phyloP scores from a whole-genome alignment of 2,113 vertebrate species.

The Natator depressus region DNA sequence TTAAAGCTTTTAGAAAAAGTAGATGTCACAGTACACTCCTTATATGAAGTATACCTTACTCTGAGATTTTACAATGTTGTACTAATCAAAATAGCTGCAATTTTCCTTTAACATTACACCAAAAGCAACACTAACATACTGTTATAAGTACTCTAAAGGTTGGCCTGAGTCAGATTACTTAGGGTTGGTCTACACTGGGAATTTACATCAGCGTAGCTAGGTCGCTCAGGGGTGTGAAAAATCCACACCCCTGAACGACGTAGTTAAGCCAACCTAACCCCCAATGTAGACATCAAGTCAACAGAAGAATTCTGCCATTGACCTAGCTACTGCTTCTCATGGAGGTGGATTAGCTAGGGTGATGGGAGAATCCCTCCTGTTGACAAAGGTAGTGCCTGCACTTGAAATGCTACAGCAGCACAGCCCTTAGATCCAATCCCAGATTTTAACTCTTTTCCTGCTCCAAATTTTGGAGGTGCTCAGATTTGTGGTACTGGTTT shows the following conservation, averaged over 20 bases:
- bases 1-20: not conserved
- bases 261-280: not conserved
- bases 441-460: not conserved
- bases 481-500: not conserved
- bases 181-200: not conserved
- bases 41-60: not conserved
- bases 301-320: not conserved
- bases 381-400: not conserved
- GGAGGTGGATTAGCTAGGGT: not conserved
- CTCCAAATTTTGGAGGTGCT: not conserved
- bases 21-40: not conserved
- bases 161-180: not conserved
- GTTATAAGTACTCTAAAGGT: not conserved
- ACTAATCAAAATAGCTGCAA: not conserved
- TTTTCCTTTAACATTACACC: not conserved
- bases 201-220: not conserved
- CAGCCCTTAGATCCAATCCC: not conserved
- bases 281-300: not conserved
- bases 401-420: not conserved
- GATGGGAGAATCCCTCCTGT: not conserved
- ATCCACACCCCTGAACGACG: not conserved
- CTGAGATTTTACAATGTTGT: not conserved
- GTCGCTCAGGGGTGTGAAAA: not conserved
- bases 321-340: not conserved
- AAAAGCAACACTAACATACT: not conserved